Evolutionary conservation across 30 jellyfish, hydroid and myxozoan species (phyloP).

Genomic region (Pelagia noctiluca): DNA sequence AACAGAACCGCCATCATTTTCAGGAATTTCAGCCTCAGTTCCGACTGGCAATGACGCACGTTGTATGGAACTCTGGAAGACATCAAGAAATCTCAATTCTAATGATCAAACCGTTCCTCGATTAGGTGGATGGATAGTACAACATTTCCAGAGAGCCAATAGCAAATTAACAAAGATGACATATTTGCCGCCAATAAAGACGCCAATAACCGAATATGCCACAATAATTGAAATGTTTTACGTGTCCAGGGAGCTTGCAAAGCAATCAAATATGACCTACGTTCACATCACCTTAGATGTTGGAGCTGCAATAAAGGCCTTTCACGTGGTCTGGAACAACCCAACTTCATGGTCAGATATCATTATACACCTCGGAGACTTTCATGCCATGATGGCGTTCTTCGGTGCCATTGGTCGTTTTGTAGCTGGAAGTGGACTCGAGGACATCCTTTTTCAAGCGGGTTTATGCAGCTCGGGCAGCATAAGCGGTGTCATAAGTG

Average conservation of each 20-base stretch:
- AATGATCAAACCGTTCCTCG: constrained; percentile 46
- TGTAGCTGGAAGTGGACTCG: constrained; percentile 34
- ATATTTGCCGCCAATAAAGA: constrained; percentile 36
- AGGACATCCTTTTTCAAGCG: constrained; percentile 26
- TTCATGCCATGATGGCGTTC: constrained; percentile 27
- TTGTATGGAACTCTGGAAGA: constrained; percentile 29
- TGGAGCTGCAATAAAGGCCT: constrained; percentile 57
- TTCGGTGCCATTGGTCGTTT: constrained; percentile 8
- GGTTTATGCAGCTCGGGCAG: constrained; percentile 35
- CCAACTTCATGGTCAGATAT: background rate
- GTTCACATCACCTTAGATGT: constrained; percentile 34
- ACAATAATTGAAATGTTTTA: constrained; percentile 35
- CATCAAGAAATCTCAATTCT: constrained; percentile 11
- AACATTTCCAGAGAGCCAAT: background rate
- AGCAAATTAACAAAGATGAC: constrained; percentile 24
- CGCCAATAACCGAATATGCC: constrained; percentile 41
- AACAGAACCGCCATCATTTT: constrained; percentile 35
- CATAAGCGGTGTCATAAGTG: constrained; percentile 22
- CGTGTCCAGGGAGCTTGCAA: constrained; percentile 40
- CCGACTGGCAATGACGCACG: constrained; percentile 1
- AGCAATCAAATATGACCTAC: constrained; percentile 27
- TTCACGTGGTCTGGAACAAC: constrained; percentile 48
- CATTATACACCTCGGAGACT: constrained; percentile 2
- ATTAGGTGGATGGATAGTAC: constrained; percentile 47
- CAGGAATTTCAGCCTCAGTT: constrained; percentile 16